Conservation (phyloP, 2,797 vertebrate genomes). For the Neostethus bicornis region DNA sequence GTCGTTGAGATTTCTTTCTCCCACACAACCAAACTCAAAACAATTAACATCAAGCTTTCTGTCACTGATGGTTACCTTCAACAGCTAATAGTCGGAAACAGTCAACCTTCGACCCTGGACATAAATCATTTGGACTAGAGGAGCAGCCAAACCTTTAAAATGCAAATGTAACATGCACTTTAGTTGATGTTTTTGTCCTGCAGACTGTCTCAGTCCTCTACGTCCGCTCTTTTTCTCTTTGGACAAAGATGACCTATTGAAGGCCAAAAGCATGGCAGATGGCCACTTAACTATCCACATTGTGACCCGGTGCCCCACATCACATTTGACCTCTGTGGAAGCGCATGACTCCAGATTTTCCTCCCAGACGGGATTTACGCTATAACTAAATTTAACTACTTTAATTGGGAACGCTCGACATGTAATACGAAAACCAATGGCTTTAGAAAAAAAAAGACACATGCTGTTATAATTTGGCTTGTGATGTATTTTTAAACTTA, state of each 20-base stretch:
- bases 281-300: slow-evolving; percentile 21
- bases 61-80: not conserved
- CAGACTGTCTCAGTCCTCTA: not conserved
- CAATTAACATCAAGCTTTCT: slow-evolving; percentile 4
- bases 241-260: slow-evolving; percentile 22
- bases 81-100: not conserved
- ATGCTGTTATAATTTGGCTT: slow-evolving; percentile 20
- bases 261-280: slow-evolving; percentile 42
- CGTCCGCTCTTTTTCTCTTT: slow-evolving; percentile 16
- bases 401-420: not conserved
- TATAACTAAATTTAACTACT: not conserved
- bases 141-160: slow-evolving; percentile 24
- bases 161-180: slow-evolving; percentile 15
- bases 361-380: not conserved
- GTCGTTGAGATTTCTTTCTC: not conserved
- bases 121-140: slow-evolving; percentile 1
- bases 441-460: slow-evolving; percentile 12
- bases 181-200: slow-evolving; percentile 1
- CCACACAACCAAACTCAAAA: slow-evolving; percentile 1
- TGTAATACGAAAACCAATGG: slow-evolving; percentile 1
- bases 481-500: slow-evolving; percentile 6
- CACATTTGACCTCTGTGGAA: slow-evolving; percentile 40
- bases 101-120: slow-evolving; percentile 14
- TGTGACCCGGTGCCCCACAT: slow-evolving; percentile 37
- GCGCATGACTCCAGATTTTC: not conserved